A percentile compares a stretch with the other conserved stretches of the same genome.
These are phyloP conservation scores for Silurus meridionalis DNA, from an alignment of 2,113 vertebrate species.

Conservation along the genomic window DNA sequence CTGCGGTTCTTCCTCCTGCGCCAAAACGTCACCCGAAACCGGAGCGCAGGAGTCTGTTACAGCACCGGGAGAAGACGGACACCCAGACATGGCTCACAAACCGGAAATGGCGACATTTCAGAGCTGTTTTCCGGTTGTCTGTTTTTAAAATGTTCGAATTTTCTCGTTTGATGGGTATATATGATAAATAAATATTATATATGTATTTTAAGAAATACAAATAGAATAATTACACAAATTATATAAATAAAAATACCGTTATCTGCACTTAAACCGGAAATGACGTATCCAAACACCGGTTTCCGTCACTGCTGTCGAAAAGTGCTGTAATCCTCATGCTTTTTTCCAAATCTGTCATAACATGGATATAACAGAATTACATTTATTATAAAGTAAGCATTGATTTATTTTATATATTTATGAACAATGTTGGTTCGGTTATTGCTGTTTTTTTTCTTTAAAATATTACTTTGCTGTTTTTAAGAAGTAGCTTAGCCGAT, in stretches of 20 bases:
- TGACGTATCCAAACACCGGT: neutral
- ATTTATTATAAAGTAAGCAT: neutral
- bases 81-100: neutral
- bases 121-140: neutral
- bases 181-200: neutral
- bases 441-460: neutral
- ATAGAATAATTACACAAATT: too few relatives aligned
- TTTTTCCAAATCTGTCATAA: neutral
- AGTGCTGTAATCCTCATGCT: neutral
- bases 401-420: neutral
- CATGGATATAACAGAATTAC: neutral
- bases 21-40: neutral
- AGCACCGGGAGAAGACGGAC: neutral
- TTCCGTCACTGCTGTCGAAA: neutral
- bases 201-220: neutral
- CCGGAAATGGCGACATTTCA: constrained; percentile 13
- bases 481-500: neutral
- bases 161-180: neutral
- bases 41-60: neutral
- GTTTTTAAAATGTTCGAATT: neutral
- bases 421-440: neutral
- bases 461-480: neutral
- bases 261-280: neutral
- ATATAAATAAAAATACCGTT: neutral
- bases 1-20: constrained; percentile 52